Evolutionary conservation across 2,888 invertebrate genomes (phyloP), one percentile per base, ranked within the genome.

Genomic region (Nemotelus nigrinus): DNA sequence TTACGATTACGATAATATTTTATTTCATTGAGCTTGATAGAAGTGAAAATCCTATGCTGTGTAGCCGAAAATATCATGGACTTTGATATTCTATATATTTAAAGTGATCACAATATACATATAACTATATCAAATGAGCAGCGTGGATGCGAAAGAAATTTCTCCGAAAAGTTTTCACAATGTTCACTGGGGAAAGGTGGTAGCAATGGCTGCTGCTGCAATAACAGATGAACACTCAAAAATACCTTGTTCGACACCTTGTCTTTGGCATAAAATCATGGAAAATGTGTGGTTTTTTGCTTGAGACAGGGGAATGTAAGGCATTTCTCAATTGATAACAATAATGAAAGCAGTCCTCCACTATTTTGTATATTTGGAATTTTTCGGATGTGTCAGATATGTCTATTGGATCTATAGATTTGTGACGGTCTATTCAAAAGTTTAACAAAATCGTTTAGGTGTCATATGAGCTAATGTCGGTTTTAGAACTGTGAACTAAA

Each of bases 81-180:
- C 63, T 74, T 74, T 74, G 74, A 74, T 74, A 74, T 71, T 6
- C 6, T 53, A 10, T 25, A 53, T 63, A 41, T 48, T 74, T 50
- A 45, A 60, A 58, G 45, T 58, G 43, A 72, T 50, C 48, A 67
- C 44, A 25, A 67, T 67, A 47, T 39, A 43, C 6, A 60, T 39
- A 41, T 60, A 2, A 60, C 7, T 2, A 60, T 74, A 74, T 74
- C 74, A 74, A 74, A 74, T 53, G 53, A 55, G 63, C 41, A 74
- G 45, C 58, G 58, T 67, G 77, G 77, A 77, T 77, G 70, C 70
- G 64, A 77, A 70, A 47, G 77, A 77, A 77, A 77, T 77, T 77
- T 77, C 77, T 77, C 77, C 60, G 77, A 70, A 60, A 47, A 77
- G 77, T 65, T 77, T 67, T 60, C 55, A 55, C 10, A 64, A 65